Evolutionary conservation across 1,140 invertebrate species (phyloP).

Genomic region (Brachionus angularis): DNA sequence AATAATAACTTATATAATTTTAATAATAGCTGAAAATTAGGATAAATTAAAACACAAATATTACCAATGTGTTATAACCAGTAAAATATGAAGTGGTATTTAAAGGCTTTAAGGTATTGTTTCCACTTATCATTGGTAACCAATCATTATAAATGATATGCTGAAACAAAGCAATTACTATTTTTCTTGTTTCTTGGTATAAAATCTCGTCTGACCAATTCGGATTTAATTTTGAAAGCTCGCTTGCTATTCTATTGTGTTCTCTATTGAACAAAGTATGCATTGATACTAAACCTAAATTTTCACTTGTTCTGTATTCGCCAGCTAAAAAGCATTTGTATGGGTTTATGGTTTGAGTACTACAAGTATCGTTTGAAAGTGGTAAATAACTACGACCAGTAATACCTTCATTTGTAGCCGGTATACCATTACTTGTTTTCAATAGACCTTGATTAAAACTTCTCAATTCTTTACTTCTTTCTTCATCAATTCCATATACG

Average conservation of each 20-base stretch:
- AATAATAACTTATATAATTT: too few species aligned
- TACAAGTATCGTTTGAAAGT: not conserved
- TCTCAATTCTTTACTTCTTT: constrained; percentile 12
- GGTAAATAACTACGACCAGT: not conserved
- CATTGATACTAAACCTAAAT: constrained; percentile 51
- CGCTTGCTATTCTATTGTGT: constrained; percentile 48
- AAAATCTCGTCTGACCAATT: constrained; percentile 47
- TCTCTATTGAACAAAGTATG: constrained; percentile 68
- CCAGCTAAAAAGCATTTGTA: constrained; percentile 24
- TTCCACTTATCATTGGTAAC: constrained; percentile 79
- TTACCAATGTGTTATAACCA: constrained; percentile 8
- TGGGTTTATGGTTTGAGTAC: not conserved
- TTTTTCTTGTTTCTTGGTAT: constrained; percentile 72
- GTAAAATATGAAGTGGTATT: not conserved
- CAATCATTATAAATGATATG: constrained; percentile 92
- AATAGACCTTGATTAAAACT: not conserved
- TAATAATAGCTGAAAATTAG: too few species aligned
- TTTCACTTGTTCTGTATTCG: not conserved
- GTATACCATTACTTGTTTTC: constrained; percentile 18
- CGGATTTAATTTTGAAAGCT: constrained; percentile 44
- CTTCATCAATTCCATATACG: constrained; percentile 66
- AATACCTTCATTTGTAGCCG: not conserved
- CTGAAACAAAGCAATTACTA: constrained; percentile 82
- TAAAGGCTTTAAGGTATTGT: not conserved
- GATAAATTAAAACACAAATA: not conserved